Evolutionary conservation across 2,797 vertebrate genomes (phyloP), one percentile per base, ranked within the genome.

Genomic region (Coregonus suidteri): DNA sequence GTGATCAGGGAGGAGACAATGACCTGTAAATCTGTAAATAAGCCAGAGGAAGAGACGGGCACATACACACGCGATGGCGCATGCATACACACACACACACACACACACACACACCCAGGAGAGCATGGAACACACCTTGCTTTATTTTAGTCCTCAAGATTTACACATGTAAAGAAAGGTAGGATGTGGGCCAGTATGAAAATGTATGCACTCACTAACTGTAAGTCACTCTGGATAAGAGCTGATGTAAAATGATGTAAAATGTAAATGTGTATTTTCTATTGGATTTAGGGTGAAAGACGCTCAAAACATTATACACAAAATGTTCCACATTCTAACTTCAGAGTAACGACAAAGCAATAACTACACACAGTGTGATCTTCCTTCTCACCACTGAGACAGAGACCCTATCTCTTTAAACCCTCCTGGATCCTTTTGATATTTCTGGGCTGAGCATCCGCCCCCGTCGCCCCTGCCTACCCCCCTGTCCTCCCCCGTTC

Each of bases 351-450:
- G 11, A 3, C 3, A 53, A 53, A 11, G 9, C 11, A 53, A 7
- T 18, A 6, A 16, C 56, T 62, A 3, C 62, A 82, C 82, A 18
- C 89, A 83, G 84, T 90, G 25, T 83, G 84, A 81, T 81, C 83
- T 84, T 89, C 86, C 81, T 78, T 72, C 41, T 31, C 64, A 6
- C 62, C 35, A 25, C 5, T 11, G 14, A 34, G 3, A 82, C 77
- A 77, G 41, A 47, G 79, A 79, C 87, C 85, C 85, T 85, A 81
- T 91, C 83, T 84, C 88, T 79, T 86, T 84, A 85, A 78, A 79
- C 75, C 78, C 85, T 87, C 84, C 88, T 89, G 90, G 85, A 92
- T 92, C 87, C 81, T 79, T 92, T 91, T 93, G 86, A 92, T 92
- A 88, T 93, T 89, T 91, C 78, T 78, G 87, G 86, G 82, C 86